These are phyloP conservation scores for Synchiropus splendidus DNA, from an alignment of 2,113 vertebrate species.

Conservation along the genomic window DNA sequence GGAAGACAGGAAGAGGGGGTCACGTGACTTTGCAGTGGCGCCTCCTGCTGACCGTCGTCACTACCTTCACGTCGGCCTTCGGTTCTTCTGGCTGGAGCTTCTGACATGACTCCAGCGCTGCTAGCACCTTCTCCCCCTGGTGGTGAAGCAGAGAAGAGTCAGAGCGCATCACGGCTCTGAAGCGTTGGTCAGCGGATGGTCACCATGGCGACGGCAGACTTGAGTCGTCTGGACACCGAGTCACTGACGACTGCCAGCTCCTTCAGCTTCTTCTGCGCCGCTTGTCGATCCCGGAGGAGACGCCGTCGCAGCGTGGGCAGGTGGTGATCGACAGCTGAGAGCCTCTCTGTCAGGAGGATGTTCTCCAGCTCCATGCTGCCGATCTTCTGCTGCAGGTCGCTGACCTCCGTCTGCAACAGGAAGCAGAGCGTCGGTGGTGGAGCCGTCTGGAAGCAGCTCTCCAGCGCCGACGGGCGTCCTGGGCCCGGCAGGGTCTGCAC, in stretches of 20 bases:
- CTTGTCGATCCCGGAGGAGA: background rate
- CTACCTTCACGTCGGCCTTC: background rate
- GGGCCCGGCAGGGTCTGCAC: constrained; percentile 14
- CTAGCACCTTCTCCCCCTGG: constrained; percentile 25
- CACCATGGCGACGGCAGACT: constrained; percentile 14
- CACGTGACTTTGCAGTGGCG: background rate
- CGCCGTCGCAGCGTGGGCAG: background rate
- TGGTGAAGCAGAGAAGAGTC: background rate
- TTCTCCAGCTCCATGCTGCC: rapidly evolving
- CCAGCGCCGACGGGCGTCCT: background rate
- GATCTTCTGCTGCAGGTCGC: background rate
- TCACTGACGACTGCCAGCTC: constrained; percentile 7
- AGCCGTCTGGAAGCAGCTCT: background rate
- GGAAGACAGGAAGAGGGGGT: background rate
- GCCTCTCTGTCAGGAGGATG: rapidly evolving
- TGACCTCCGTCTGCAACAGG: background rate
- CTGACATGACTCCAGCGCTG: background rate
- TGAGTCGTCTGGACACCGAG: background rate
- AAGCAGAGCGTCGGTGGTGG: background rate
- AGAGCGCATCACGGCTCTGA: no score
- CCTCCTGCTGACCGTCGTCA: background rate
- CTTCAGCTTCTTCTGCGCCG: background rate
- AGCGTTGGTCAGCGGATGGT: background rate
- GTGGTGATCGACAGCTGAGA: background rate
- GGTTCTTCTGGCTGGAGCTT: constrained; percentile 1